Percentiles rank a stretch among this genome's conserved stretches.
phyloP scores from a whole-genome alignment of 1,140 invertebrate genomes.

The Monochamus saltuarius region DNA sequence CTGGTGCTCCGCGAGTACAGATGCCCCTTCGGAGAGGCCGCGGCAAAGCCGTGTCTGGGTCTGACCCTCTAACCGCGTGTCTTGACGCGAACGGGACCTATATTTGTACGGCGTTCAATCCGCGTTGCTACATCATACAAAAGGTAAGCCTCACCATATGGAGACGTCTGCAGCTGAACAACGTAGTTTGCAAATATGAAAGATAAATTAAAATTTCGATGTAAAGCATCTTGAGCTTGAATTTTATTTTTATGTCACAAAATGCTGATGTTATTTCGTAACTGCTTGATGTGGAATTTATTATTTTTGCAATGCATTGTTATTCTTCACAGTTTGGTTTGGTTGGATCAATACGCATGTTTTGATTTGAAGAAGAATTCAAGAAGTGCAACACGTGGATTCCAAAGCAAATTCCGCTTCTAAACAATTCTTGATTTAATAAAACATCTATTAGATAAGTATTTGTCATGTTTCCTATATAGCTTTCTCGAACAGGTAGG shows the following conservation, averaged over 20 bases:
- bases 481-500: too few relatives aligned
- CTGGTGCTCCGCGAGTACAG: slow-evolving; percentile 33
- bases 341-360: slow-evolving; percentile 25
- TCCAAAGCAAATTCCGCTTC: neutral
- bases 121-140: slow-evolving; percentile 63
- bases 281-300: neutral
- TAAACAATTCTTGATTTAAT: too few relatives aligned
- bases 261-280: neutral
- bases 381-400: slow-evolving; percentile 17
- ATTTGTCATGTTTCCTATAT: too few relatives aligned
- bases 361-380: slow-evolving; percentile 7
- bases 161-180: neutral
- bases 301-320: neutral
- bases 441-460: too few relatives aligned
- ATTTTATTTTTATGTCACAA: neutral
- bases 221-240: neutral
- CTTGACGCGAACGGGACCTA: slow-evolving; percentile 61
- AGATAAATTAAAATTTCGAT: neutral
- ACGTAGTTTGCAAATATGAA: neutral
- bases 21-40: slow-evolving; percentile 46
- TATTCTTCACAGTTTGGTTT: too few relatives aligned
- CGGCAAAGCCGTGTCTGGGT: slow-evolving; percentile 29
- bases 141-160: slow-evolving; percentile 55
- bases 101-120: slow-evolving; percentile 61
- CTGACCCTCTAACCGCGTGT: slow-evolving; percentile 55